A percentile compares a stretch with the other conserved stretches of the same genome.
phyloP scores from a whole-genome alignment of 2,888 invertebrate genomes.

The Nomada goodeniana region DNA sequence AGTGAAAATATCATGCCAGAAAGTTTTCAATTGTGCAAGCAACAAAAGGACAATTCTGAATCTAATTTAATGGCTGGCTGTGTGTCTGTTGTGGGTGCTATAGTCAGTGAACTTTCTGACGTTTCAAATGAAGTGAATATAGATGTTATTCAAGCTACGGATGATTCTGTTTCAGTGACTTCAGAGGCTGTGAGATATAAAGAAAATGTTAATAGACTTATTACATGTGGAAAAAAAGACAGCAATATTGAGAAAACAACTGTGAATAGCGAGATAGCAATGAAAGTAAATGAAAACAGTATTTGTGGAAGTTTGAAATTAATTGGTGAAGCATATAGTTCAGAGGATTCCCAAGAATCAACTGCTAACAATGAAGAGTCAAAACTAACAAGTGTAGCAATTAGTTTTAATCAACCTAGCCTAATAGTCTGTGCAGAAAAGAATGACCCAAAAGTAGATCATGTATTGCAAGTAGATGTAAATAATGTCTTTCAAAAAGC shows the following conservation, averaged over 20 bases:
- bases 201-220: conserved; percentile 11
- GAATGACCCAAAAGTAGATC: not conserved
- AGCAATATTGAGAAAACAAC: not conserved
- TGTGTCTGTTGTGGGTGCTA: not conserved
- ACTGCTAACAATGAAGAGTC: conserved; percentile 36
- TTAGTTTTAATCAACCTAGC: conserved; percentile 13
- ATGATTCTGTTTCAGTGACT: not conserved
- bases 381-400: conserved; percentile 5
- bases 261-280: conserved; percentile 9
- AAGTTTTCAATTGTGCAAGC: not conserved
- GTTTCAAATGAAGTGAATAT: not conserved
- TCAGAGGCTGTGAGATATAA: not conserved
- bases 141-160: not conserved
- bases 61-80: not conserved
- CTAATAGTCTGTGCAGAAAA: conserved; percentile 12
- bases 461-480: not conserved
- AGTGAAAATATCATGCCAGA: not conserved
- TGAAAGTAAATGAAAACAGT: conserved; percentile 34
- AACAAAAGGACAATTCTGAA: conserved; percentile 10
- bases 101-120: not conserved
- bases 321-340: conserved; percentile 77
- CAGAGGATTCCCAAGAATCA: conserved; percentile 77
- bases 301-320: conserved; percentile 73
- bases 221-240: not conserved
- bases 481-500: not conserved